Conservation (phyloP, 1,140 invertebrate genomes). For the Vanessa tameamea region DNA sequence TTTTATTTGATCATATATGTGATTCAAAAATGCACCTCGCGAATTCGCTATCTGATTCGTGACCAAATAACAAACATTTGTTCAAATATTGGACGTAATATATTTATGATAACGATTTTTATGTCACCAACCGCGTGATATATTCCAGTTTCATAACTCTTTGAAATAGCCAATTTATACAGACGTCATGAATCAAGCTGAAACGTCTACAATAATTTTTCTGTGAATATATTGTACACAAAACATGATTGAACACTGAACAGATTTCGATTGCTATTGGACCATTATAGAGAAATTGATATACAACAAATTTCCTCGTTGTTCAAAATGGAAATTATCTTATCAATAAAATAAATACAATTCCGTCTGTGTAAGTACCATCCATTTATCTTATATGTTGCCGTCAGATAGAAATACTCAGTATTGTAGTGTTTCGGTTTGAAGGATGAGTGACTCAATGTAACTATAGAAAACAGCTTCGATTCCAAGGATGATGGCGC, state of each 20-base stretch:
- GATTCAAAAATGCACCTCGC: constrained; percentile 1
- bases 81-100: constrained; percentile 25
- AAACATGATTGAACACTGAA: not conserved
- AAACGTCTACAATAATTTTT: constrained; percentile 4
- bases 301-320: too few relatives aligned
- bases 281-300: too few relatives aligned
- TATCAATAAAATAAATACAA: too few relatives aligned
- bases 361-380: too few relatives aligned
- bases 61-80: constrained; percentile 26
- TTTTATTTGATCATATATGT: not conserved
- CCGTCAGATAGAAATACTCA: too few relatives aligned
- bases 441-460: too few relatives aligned
- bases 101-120: constrained; percentile 30
- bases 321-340: too few relatives aligned
- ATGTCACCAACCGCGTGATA: constrained; percentile 30
- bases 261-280: not conserved
- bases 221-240: constrained; percentile 13
- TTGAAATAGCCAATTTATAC: constrained; percentile 39
- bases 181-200: constrained; percentile 30
- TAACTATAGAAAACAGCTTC: too few relatives aligned
- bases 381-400: too few relatives aligned
- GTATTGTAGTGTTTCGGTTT: too few relatives aligned
- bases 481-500: too few relatives aligned
- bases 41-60: not conserved
- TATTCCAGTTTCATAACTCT: constrained; percentile 34